These are phyloP conservation scores for Geothlypis trichas DNA, from an alignment of 2,113 vertebrate species.

Conservation along the genomic window DNA sequence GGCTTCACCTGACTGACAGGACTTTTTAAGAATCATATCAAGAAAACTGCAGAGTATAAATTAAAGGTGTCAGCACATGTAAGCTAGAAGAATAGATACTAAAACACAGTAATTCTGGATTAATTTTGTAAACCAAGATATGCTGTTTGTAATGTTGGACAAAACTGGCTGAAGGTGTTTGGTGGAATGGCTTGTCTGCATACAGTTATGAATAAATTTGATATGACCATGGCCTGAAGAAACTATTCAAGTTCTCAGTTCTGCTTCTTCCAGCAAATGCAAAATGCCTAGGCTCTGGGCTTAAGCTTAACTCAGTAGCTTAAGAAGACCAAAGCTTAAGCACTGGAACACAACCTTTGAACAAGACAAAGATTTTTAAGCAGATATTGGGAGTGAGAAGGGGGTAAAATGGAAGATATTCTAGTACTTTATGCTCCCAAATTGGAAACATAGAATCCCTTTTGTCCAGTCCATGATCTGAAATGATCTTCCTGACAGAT, in stretches of 20 bases:
- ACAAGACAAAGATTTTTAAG: background rate
- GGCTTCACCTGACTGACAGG: background rate
- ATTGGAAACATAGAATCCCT: background rate
- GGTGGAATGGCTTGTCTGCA: background rate
- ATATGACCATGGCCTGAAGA: background rate
- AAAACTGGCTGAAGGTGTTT: background rate
- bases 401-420: background rate
- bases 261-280: background rate
- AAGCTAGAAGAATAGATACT: background rate
- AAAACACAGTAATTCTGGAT: background rate
- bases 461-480: background rate
- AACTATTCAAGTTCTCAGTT: background rate
- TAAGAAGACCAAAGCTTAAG: background rate
- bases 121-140: background rate
- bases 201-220: background rate
- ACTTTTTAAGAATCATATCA: background rate
- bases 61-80: background rate
- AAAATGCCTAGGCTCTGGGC: background rate
- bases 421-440: background rate
- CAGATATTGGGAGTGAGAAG: background rate
- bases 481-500: background rate
- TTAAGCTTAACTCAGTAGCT: background rate
- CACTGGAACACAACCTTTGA: background rate
- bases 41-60: background rate
- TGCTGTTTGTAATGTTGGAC: background rate